phyloP scores from a whole-genome alignment of 2,888 invertebrate species.

The Pammene aurita region DNA sequence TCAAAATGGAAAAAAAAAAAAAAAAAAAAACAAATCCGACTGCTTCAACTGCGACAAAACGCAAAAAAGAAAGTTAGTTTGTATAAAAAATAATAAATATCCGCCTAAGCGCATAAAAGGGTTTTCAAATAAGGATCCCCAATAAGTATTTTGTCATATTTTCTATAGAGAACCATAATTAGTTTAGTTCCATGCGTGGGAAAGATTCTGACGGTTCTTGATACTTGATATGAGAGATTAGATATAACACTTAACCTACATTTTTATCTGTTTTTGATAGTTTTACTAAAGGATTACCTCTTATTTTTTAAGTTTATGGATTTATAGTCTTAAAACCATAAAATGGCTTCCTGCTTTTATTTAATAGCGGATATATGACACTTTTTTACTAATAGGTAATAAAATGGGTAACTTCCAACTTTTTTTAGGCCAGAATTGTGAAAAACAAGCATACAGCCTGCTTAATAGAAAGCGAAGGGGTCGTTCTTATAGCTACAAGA shows the following conservation, averaged over 20 bases:
- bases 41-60: no score
- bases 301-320: background rate
- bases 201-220: conserved; percentile 26
- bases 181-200: conserved; percentile 29
- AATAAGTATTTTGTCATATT: conserved; percentile 17
- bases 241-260: conserved; percentile 36
- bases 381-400: no score
- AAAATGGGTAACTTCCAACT: no score
- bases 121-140: conserved; percentile 6
- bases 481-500: no score
- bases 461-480: no score
- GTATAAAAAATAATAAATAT: no score
- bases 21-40: no score
- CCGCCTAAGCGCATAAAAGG: background rate
- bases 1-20: no score
- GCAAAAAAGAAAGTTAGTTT: no score
- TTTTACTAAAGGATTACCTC: conserved; percentile 22
- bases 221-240: conserved; percentile 24
- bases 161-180: conserved; percentile 29
- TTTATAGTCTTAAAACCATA: background rate
- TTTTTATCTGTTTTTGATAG: conserved; percentile 21
- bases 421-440: no score
- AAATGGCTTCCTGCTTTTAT: conserved; percentile 1
- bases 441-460: no score
- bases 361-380: conserved; percentile 5